Base-by-base conservation (phyloP, 2,797 vertebrate genomes). In the Rhinoraja longicauda region DNA sequence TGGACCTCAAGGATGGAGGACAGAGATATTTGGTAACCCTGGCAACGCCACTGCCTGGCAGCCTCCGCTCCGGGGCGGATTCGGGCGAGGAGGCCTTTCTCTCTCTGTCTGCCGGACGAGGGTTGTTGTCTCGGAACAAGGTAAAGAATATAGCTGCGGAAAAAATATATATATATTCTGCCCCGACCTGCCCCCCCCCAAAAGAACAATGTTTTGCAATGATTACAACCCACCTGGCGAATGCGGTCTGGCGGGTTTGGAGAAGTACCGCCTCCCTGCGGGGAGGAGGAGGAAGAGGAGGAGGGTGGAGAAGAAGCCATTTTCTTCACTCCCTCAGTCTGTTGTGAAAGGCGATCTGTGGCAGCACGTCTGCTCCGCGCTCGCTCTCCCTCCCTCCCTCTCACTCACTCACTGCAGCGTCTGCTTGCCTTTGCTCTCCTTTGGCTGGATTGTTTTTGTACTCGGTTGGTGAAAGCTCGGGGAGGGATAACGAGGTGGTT, bases 221-320 rank as follows among this genome's bases (percentile, higher is more conserved):
- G 36, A 24, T 72, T 75, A 67, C 94, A 72, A 98, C 98, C 96
- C 96, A 98, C 98, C 98, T 98, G 97, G 94, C 97, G 96, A 94
- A 98, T 97, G 94, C 95, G 96, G 93, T 96, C 95, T 93, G 96
- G 96, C 86, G 95, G 96, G 94, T 96, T 97, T 72, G 96, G 95
- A 91, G 97, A 97, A 90, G 96, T 95, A 93, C 95, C 97, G 95
- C 95, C 96, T 95, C 95, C 97, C 94, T 96, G 96, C 7, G 95
- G 96, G 92, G 94, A 95, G 57, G 97, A 96, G 96, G 97, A 96
- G 96, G 95, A 95, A 93, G 97, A 96, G 95, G 97, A 96, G 96
- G 95, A 96, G 93, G 97, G 96, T 96, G 95, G 95, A 93, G 97
- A 96, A 94, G 97, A 97, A 94, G 97, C 96, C 97, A 98, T 98